Evolutionary conservation across 2,797 vertebrate species (phyloP).

Genomic region (Acanthurus tractus): DNA sequence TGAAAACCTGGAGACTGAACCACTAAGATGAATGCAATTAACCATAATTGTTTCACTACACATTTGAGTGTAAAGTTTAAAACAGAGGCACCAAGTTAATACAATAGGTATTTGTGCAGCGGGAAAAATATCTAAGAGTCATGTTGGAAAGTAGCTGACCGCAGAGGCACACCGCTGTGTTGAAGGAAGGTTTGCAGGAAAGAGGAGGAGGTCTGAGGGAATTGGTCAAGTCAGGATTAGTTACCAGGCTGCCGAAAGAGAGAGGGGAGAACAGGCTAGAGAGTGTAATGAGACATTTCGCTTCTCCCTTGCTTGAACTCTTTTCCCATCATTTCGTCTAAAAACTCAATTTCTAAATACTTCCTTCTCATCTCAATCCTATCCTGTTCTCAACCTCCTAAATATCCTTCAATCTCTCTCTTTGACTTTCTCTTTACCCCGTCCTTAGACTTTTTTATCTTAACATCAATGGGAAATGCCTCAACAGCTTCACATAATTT

Average conservation of each 20-base stretch:
- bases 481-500: constrained; percentile 55
- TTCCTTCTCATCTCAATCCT: constrained; percentile 30
- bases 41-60: constrained; percentile 69
- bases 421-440: constrained; percentile 13
- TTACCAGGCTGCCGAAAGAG: constrained; percentile 59
- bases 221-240: constrained; percentile 68
- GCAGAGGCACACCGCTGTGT: constrained; percentile 32
- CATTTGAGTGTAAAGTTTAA: constrained; percentile 66
- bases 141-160: constrained; percentile 44
- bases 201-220: constrained; percentile 34
- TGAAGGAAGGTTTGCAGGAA: constrained; percentile 28
- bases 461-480: constrained; percentile 53
- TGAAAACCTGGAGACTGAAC: constrained; percentile 71
- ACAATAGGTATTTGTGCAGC: constrained; percentile 41
- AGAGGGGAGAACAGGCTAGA: constrained; percentile 51
- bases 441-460: constrained; percentile 4
- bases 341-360: constrained; percentile 21
- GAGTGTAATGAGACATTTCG: constrained; percentile 62
- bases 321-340: constrained; percentile 47
- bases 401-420: constrained; percentile 25
- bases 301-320: constrained; percentile 45
- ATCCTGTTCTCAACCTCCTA: constrained; percentile 33
- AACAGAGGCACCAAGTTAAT: constrained; percentile 59
- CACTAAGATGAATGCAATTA: constrained; percentile 78
- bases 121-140: constrained; percentile 38